phyloP scores from a whole-genome alignment of 2,888 invertebrate species.

The Agapostemon virescens region DNA sequence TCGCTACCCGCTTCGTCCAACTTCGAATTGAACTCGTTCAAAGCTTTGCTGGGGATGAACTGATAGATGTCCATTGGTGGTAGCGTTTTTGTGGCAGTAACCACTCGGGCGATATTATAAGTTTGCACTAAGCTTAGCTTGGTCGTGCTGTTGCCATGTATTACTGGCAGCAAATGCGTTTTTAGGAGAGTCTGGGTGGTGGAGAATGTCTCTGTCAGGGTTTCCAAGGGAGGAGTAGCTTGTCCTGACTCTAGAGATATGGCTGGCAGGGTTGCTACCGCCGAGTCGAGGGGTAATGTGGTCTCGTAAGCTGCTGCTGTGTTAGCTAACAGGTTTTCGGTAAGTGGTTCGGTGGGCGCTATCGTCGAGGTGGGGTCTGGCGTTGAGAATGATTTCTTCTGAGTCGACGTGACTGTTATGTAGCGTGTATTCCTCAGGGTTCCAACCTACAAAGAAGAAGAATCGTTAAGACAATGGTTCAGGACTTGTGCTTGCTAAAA shows the following conservation, averaged over 20 bases:
- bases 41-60: conserved; percentile 91
- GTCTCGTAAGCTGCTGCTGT: conserved; percentile 88
- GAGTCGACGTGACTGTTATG: conserved; percentile 92
- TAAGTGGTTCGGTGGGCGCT: conserved; percentile 87
- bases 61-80: conserved; percentile 94
- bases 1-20: conserved; percentile 95
- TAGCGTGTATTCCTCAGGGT: conserved; percentile 93
- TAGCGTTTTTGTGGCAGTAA: conserved; percentile 94
- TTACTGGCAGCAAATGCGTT: conserved; percentile 92
- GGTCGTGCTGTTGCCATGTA: conserved; percentile 88
- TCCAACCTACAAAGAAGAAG: conserved; percentile 86
- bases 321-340: conserved; percentile 92
- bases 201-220: conserved; percentile 94
- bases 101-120: conserved; percentile 91
- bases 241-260: conserved; percentile 88
- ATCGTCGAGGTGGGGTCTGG: conserved; percentile 83
- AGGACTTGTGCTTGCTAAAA: too few species aligned
- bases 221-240: conserved; percentile 93
- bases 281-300: conserved; percentile 87
- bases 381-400: conserved; percentile 88
- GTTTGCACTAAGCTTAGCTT: conserved; percentile 93
- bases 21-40: conserved; percentile 93
- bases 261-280: conserved; percentile 91
- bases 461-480: not conserved
- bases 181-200: conserved; percentile 93